Evolutionary conservation across 2,113 vertebrate genomes (phyloP).

Genomic region (Antigone vipio): DNA sequence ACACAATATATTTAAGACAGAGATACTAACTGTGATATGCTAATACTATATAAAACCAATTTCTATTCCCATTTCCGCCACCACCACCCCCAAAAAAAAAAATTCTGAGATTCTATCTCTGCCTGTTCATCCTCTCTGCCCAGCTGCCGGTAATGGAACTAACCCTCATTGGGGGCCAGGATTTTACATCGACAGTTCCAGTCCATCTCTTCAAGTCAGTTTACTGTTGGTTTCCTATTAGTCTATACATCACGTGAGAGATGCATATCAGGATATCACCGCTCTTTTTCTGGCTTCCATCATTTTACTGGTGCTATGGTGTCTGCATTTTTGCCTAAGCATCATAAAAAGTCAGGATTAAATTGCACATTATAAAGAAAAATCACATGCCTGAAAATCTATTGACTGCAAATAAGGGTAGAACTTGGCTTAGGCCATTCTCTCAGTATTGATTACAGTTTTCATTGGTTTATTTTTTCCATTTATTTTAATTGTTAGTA

Average conservation of each 20-base stretch:
- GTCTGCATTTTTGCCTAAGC: not conserved
- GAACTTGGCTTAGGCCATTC: not conserved
- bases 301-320: not conserved
- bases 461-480: not conserved
- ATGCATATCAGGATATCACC: not conserved
- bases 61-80: not conserved
- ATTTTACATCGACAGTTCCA: not conserved
- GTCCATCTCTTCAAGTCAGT: not conserved
- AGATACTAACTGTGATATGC: not conserved
- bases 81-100: fast-evolving
- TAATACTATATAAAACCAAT: not conserved
- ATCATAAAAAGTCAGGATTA: not conserved
- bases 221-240: not conserved
- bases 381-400: not conserved
- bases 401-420: not conserved
- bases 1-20: not conserved
- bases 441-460: not conserved
- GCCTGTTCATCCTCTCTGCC: not conserved
- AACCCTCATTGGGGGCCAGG: fast-evolving
- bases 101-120: not conserved
- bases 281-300: not conserved
- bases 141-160: not conserved
- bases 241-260: not conserved
- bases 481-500: not conserved
- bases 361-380: not conserved